Evolutionary conservation across 2,888 invertebrate species (phyloP).

Genomic region (Ectemnius cavifrons): DNA sequence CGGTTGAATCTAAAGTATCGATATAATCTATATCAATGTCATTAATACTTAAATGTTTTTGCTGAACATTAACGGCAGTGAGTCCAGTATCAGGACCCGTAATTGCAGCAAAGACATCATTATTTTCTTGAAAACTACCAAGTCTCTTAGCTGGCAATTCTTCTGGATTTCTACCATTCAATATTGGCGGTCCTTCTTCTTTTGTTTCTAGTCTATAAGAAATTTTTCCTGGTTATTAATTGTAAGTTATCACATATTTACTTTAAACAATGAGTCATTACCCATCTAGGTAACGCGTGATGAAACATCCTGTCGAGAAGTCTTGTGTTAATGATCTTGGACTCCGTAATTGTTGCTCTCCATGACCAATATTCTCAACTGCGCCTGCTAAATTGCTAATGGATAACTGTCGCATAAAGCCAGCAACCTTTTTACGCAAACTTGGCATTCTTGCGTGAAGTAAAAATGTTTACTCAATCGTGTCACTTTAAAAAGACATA

Average conservation of each 20-base stretch:
- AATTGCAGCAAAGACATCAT: slow-evolving; percentile 84
- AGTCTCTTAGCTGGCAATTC: slow-evolving; percentile 84
- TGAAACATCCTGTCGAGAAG: slow-evolving; percentile 81
- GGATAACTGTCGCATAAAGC: slow-evolving; percentile 86
- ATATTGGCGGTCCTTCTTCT: slow-evolving; percentile 81
- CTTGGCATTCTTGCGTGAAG: slow-evolving; percentile 81
- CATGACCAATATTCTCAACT: slow-evolving; percentile 71
- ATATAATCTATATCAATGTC: slow-evolving; percentile 87
- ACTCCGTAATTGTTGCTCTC: slow-evolving; percentile 80
- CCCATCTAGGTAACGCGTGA: slow-evolving; percentile 86
- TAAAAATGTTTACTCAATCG: slow-evolving; percentile 21
- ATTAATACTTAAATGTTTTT: slow-evolving; percentile 83
- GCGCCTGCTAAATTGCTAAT: slow-evolving; percentile 77
- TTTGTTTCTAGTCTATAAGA: slow-evolving; percentile 73
- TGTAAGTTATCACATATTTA: slow-evolving; percentile 6
- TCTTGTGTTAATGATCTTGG: slow-evolving; percentile 78
- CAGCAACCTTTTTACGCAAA: slow-evolving; percentile 84
- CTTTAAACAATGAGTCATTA: slow-evolving; percentile 72
- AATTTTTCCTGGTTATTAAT: slow-evolving; percentile 2
- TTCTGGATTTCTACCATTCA: slow-evolving; percentile 85
- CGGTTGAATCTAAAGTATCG: slow-evolving; percentile 80
- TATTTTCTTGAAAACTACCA: slow-evolving; percentile 78
- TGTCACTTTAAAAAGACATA: too few relatives aligned
- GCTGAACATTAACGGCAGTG: slow-evolving; percentile 84
- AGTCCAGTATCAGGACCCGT: slow-evolving; percentile 92